phyloP scores from a whole-genome alignment of 2,113 vertebrate genomes.

The Pseudopodoces humilis region DNA sequence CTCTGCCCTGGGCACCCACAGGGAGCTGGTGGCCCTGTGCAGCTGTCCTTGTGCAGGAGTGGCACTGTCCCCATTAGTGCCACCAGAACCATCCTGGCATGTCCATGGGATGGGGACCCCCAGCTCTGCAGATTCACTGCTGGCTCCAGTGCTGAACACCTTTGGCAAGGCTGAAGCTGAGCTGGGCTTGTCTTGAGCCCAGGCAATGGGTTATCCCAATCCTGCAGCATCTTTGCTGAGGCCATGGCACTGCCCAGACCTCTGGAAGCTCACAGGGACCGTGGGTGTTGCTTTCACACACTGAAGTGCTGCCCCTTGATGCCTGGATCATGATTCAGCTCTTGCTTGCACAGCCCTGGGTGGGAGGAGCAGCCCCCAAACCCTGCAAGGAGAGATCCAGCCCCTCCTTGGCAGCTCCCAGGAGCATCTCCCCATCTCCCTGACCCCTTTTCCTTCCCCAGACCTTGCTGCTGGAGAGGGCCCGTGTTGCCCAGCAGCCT shows the following conservation, averaged over 20 bases:
- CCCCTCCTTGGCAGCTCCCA: neutral
- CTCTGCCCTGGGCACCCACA: rapidly evolving
- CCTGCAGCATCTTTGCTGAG: neutral
- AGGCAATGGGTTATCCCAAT: neutral
- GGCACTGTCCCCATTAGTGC: rapidly evolving
- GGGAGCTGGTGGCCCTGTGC: rapidly evolving
- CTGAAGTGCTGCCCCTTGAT: no score
- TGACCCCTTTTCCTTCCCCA: slow-evolving; percentile 35
- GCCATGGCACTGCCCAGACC: neutral
- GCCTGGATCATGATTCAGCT: rapidly evolving
- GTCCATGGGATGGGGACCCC: rapidly evolving
- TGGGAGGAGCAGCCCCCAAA: neutral
- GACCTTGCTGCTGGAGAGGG: slow-evolving; percentile 92
- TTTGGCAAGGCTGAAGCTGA: neutral
- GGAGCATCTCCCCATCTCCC: neutral
- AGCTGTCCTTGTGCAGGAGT: neutral
- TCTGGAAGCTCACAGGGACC: rapidly evolving
- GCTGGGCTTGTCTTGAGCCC: neutral
- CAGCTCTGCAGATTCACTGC: neutral
- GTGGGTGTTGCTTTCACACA: rapidly evolving
- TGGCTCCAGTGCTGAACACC: neutral
- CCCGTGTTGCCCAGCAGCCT: slow-evolving; percentile 76
- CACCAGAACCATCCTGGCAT: neutral
- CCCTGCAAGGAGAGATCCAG: neutral
- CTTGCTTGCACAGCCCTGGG: neutral